Percentiles rank a stretch among this genome's conserved stretches.
Conservation (phyloP, 2,113 vertebrate species). For the Isurus oxyrinchus region DNA sequence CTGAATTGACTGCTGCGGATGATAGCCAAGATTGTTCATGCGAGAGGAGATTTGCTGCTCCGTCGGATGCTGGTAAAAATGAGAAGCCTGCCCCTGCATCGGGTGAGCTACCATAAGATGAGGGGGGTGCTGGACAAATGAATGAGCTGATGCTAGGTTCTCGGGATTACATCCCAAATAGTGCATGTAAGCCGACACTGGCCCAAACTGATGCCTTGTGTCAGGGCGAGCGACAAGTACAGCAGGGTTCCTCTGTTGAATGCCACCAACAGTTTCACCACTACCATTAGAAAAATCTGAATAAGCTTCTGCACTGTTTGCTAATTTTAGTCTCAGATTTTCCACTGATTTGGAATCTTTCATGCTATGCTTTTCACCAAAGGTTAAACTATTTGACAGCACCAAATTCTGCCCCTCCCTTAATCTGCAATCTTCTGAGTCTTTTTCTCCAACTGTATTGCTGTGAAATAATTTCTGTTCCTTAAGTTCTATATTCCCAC, state of each 20-base stretch:
- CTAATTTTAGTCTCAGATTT: slow-evolving; percentile 4
- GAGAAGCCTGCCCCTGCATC: not conserved
- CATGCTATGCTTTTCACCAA: not conserved
- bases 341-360: not conserved
- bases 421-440: not conserved
- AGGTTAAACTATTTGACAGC: not conserved
- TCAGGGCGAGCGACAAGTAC: not conserved
- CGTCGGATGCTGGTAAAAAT: slow-evolving; percentile 12
- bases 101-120: slow-evolving; percentile 25
- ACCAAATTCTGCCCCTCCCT: not conserved
- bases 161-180: not conserved
- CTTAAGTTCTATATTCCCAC: slow-evolving; percentile 4
- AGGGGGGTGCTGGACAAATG: slow-evolving; percentile 4
- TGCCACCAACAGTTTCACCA: not conserved
- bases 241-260: not conserved
- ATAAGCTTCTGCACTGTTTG: not conserved
- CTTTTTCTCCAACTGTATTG: not conserved
- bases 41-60: not conserved
- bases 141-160: not conserved
- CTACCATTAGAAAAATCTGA: not conserved
- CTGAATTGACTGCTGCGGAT: not conserved
- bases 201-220: not conserved
- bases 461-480: not conserved
- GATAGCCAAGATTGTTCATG: slow-evolving; percentile 11
- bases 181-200: slow-evolving; percentile 19